These are phyloP conservation scores for Drosophila varians DNA, from an alignment of 1,140 invertebrate genomes.

Conservation along the genomic window DNA sequence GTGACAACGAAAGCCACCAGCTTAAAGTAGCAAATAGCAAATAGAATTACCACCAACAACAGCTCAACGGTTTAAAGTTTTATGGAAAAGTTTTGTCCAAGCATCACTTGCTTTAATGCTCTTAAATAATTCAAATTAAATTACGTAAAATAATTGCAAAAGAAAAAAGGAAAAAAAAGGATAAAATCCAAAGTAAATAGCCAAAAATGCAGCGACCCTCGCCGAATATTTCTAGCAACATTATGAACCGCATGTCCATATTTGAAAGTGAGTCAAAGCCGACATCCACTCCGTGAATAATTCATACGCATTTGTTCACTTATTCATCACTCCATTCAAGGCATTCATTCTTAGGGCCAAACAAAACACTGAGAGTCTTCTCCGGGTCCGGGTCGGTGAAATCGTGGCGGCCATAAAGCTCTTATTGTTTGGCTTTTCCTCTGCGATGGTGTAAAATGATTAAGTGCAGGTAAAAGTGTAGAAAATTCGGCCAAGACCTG, in stretches of 20 bases:
- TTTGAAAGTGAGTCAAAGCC: slow-evolving; percentile 74
- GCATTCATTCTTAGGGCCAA: slow-evolving; percentile 12
- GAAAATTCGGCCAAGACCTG: slow-evolving; percentile 27
- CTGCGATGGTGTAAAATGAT: slow-evolving; percentile 42
- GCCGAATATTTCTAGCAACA: slow-evolving; percentile 67
- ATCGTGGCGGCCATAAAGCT: slow-evolving; percentile 13
- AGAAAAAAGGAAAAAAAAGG: too few relatives aligned
- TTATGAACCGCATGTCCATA: slow-evolving; percentile 78
- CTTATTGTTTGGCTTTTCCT: slow-evolving; percentile 27
- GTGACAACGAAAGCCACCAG: background rate
- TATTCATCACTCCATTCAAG: slow-evolving; percentile 34
- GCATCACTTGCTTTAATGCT: background rate
- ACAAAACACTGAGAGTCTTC: slow-evolving; percentile 14
- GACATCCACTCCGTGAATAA: slow-evolving; percentile 21
- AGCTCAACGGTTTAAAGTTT: slow-evolving; percentile 6
- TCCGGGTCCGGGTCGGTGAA: slow-evolving; percentile 20
- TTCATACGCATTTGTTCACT: slow-evolving; percentile 25
- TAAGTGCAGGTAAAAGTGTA: slow-evolving; percentile 42
- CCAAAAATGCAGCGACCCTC: slow-evolving; percentile 65
- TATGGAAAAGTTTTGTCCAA: background rate
- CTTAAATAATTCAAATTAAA: background rate
- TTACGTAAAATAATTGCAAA: too few relatives aligned
- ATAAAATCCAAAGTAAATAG: background rate
- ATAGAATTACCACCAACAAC: background rate
- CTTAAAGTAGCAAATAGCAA: background rate